Conservation (phyloP, 2,113 vertebrate species). For the Ceuthmochares aereus region DNA sequence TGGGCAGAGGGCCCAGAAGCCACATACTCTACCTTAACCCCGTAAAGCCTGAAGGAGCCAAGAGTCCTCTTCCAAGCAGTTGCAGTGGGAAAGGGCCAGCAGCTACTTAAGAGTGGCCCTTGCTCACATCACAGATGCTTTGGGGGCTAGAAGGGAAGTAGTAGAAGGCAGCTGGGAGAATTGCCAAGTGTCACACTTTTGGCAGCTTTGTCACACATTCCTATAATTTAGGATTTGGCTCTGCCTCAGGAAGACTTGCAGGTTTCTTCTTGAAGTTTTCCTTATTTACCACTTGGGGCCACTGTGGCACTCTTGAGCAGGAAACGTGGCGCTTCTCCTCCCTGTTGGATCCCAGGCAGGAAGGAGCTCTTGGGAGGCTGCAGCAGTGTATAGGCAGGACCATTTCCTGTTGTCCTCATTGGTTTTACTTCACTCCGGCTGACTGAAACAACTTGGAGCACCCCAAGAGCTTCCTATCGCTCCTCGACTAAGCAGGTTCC, state of each 20-base stretch:
- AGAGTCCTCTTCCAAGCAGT: conserved; percentile 35
- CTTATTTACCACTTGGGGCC: conserved; percentile 40
- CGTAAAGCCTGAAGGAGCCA: conserved; percentile 38
- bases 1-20: conserved; percentile 46
- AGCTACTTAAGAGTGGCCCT: conserved; percentile 56
- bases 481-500: background rate
- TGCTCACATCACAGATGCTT: conserved; percentile 45
- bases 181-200: conserved; percentile 66
- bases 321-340: background rate
- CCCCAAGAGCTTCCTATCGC: background rate
- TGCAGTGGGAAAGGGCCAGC: conserved; percentile 51
- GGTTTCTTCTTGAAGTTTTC: conserved; percentile 41
- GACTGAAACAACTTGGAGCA: background rate
- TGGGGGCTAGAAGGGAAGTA: conserved; percentile 57
- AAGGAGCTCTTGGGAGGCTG: background rate
- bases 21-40: conserved; percentile 57
- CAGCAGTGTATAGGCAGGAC: background rate
- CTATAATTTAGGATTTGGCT: conserved; percentile 53
- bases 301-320: conserved; percentile 61
- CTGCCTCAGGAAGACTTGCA: background rate
- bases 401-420: background rate
- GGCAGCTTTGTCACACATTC: conserved; percentile 63
- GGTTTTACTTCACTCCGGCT: background rate
- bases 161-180: conserved; percentile 55
- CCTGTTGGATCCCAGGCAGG: background rate